Base-by-base conservation (phyloP, 92 coral and sea anemone species). In the Paragorgia papillata region DNA sequence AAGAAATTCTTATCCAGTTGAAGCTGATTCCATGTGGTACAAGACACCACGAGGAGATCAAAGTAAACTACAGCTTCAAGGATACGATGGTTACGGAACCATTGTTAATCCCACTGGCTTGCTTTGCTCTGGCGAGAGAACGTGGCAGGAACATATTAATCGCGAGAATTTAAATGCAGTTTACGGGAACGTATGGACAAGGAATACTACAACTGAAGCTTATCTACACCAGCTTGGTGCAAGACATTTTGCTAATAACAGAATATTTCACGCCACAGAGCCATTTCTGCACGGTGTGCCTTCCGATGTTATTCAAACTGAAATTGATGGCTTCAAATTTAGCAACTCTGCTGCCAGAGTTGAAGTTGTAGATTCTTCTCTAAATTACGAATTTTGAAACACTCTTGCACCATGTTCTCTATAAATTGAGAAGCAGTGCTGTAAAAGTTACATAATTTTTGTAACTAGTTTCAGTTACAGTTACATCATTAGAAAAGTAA, bases 301-400 rank as follows among this genome's bases (percentile, higher is more conserved):
- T 26, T 34, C 39, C 12, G 37, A 68, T 12, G 15, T 48, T 0
- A 68, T 68, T 32, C 37, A 25, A 29, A 68, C 59, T 9, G 59
- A 48, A 1, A 68, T 9, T 48, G 75, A 68, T 25, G 24, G 21
- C 10, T 68, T 68, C 54, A 33, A 68, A 68, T 68, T 68, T n/a
- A 48, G 30, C 34, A 46, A 48, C 39, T 34, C 48, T 3, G 71
- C 48, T 19, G 24, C 75, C 0, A 68, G 33, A 68, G 58, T 68
- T 2, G 75, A 68, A 29, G 75, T 68, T 35, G 59, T 68, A 4
- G 75, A 68, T 29, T 68, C 75, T 1, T 68, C 75, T 9, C 32
- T 68, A 18, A 46, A 46, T 46, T 46, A 46, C n/a, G 53, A 46
- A 2, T 46, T 46, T 46, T 46, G n/a, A 46, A 46, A 37, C 43